Conservation (phyloP, 2,797 vertebrate species). For the Catharus ustulatus region DNA sequence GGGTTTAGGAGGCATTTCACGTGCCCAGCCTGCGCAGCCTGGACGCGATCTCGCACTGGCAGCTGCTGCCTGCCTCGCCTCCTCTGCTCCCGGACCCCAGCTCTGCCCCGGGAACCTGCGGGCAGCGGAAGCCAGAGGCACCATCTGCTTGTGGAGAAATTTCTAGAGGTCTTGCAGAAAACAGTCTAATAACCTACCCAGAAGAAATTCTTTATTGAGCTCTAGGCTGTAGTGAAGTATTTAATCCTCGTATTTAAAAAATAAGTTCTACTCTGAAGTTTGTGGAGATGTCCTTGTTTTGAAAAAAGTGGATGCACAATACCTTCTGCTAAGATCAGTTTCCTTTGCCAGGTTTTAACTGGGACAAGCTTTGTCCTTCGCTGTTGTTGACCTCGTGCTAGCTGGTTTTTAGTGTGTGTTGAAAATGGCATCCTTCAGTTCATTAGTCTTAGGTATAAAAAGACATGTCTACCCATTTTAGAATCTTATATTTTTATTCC, state of each 20-base stretch:
- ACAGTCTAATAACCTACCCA: background rate
- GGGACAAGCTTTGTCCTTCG: background rate
- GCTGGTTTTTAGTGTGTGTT: background rate
- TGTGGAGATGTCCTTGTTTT: background rate
- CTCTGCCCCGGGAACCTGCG: rapidly evolving
- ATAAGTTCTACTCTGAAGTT: background rate
- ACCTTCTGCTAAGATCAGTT: background rate
- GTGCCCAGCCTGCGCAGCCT: rapidly evolving
- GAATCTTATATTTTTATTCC: background rate
- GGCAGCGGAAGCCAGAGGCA: background rate
- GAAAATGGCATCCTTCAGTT: background rate
- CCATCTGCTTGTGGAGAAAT: background rate
- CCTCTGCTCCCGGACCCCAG: rapidly evolving
- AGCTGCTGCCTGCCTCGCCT: rapidly evolving
- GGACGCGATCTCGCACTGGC: background rate
- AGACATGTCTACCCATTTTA: background rate
- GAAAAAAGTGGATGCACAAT: background rate
- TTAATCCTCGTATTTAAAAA: background rate
- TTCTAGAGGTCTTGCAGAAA: background rate
- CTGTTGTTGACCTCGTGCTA: background rate
- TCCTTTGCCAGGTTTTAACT: background rate
- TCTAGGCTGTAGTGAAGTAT: background rate
- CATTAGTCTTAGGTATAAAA: background rate
- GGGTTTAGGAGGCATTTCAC: rapidly evolving
- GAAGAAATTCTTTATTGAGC: background rate